Evolutionary conservation across 2,797 vertebrate genomes (phyloP), one percentile per base, ranked within the genome.

Genomic region (Leptoclinus maculatus): DNA sequence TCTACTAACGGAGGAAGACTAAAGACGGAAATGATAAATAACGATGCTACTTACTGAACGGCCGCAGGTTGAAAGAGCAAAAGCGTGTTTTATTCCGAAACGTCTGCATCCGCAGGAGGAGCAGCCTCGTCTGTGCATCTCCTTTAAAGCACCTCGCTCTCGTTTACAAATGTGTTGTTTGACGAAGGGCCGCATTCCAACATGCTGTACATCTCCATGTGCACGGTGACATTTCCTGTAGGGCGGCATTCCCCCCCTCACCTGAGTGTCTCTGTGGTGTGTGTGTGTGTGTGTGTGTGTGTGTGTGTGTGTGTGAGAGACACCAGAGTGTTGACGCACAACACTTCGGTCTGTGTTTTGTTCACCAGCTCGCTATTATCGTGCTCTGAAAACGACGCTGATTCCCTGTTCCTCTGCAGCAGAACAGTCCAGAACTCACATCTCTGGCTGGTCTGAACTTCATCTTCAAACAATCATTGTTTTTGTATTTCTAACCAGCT

Each of bases 161-260:
- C 0, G 5, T 32, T 27, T 12, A 17, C 57, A 25, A 36, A 25
- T 1, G 51, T 25, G 19, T 27, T 14, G 47, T 70, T 3, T 21
- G 21, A 34, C 17, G 29, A 39, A 29, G 0, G 49, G 16, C 32
- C 14, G 25, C 90, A 89, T 89, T 91, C 83, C 75, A 60, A 16
- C 34, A 0, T 8, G 47, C 49, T 51, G 27, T 0, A 12, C 19
- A 45, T 56, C 78, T 64, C 3, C 64, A 51, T 34, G 16, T 56
- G 27, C 69, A 75, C 71, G 64, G 2, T 25, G 65, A 62, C 82
- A 67, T 64, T 90, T 92, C 92, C 85, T 86, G 91, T 45, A 45
- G 67, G 76, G 88, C 41, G 9, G n/a, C 91, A 93, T 93, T 93
- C 92, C 72, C 21, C 21, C 43, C 27, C 34, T 10, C 2, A 43